Percentiles rank a stretch among this genome's conserved stretches.
Conservation (phyloP, 2,888 invertebrate species). For the Heliconius sara region DNA sequence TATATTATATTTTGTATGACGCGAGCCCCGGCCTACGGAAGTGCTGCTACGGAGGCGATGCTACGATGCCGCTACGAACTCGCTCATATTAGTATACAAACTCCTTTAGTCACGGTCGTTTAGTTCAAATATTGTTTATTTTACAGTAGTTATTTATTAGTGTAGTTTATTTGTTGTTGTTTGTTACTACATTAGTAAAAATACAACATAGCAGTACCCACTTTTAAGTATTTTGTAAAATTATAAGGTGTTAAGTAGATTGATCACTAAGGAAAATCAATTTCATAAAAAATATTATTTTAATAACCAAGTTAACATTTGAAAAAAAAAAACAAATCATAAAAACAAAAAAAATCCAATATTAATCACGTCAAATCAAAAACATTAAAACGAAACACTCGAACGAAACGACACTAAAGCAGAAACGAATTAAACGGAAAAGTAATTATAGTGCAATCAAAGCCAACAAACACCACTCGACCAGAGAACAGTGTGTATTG, state of each 20-base stretch:
- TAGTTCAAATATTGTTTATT: constrained; percentile 8
- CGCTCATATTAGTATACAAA: constrained; percentile 44
- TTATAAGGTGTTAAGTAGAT: neutral
- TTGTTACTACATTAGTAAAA: neutral
- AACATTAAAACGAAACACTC: constrained; percentile 36
- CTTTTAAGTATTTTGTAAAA: neutral
- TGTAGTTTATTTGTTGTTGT: neutral
- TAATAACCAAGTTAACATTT: neutral
- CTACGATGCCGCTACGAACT: constrained; percentile 50
- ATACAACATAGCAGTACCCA: neutral
- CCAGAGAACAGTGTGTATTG: constrained; percentile 48
- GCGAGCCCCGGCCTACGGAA: constrained; percentile 48
- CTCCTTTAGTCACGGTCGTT: constrained; percentile 23
- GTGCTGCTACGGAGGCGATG: constrained; percentile 54
- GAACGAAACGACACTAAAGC: constrained; percentile 40
- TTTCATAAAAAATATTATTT: neutral
- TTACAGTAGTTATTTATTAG: neutral
- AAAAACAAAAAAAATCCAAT: neutral
- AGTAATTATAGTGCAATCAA: constrained; percentile 55
- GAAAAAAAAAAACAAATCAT: neutral
- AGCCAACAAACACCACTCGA: constrained; percentile 38
- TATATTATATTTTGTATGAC: constrained; percentile 38
- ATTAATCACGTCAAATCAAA: constrained; percentile 24
- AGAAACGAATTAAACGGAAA: constrained; percentile 49
- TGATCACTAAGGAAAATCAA: neutral